Conservation (phyloP, 1,140 invertebrate genomes). For the Zophobas atratus region DNA sequence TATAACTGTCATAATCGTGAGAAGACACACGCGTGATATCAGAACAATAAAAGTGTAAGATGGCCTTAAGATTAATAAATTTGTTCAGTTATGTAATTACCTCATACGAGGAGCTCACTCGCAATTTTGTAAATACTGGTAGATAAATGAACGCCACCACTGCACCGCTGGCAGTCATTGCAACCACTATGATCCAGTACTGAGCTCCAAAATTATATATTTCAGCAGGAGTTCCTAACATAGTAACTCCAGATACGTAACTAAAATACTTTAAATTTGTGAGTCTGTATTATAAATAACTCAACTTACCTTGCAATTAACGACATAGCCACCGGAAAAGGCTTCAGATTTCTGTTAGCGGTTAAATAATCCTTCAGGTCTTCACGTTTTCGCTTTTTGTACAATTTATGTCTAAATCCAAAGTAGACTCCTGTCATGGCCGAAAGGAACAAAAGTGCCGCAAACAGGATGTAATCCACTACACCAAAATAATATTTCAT, state of each 20-base stretch:
- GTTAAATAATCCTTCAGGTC: slow-evolving; percentile 80
- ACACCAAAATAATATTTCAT: slow-evolving; percentile 66
- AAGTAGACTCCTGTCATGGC: slow-evolving; percentile 83
- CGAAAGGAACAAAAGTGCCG: slow-evolving; percentile 75
- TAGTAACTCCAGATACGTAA: slow-evolving; percentile 91
- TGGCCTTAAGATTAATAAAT: no score
- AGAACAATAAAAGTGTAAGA: no score
- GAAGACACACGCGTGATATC: no score
- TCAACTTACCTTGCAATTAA: slow-evolving; percentile 81
- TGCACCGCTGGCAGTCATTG: slow-evolving; percentile 77
- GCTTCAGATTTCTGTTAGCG: slow-evolving; percentile 79
- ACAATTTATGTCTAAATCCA: slow-evolving; percentile 71
- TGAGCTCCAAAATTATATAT: slow-evolving; percentile 89
- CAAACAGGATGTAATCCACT: slow-evolving; percentile 77
- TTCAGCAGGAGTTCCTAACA: slow-evolving; percentile 90
- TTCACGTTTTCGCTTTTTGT: slow-evolving; percentile 69
- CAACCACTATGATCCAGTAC: slow-evolving; percentile 83
- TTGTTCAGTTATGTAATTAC: slow-evolving; percentile 67
- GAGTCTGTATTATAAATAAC: slow-evolving; percentile 19
- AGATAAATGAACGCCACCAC: slow-evolving; percentile 82
- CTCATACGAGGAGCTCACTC: slow-evolving; percentile 88
- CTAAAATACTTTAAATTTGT: slow-evolving; percentile 66
- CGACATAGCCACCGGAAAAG: slow-evolving; percentile 88
- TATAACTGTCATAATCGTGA: no score
- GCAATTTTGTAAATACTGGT: slow-evolving; percentile 86